These are phyloP conservation scores for Furcula furcula DNA, from an alignment of 2,888 invertebrate species.

Conservation along the genomic window DNA sequence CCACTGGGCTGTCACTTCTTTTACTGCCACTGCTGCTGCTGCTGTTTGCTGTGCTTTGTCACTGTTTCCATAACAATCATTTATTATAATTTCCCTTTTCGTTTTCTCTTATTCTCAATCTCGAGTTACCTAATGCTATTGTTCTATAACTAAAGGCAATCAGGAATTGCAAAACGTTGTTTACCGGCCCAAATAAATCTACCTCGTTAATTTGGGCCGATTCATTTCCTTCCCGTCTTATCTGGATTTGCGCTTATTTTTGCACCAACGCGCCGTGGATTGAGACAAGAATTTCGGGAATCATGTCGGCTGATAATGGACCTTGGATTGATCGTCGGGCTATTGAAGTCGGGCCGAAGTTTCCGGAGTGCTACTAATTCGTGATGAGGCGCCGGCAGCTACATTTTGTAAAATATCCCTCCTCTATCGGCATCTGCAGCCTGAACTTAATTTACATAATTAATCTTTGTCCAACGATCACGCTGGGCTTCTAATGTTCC, in stretches of 20 bases:
- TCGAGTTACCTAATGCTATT: too few species aligned
- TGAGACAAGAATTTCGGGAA: constrained; percentile 46
- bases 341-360: constrained; percentile 38
- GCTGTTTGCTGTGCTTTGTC: too few species aligned
- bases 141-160: too few species aligned
- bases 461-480: constrained; percentile 52
- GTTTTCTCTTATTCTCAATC: too few species aligned
- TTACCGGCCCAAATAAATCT: too few species aligned
- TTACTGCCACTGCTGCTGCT: too few species aligned
- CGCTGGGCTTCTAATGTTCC: constrained; percentile 42
- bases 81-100: too few species aligned
- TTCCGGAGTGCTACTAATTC: constrained; percentile 35
- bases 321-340: constrained; percentile 40
- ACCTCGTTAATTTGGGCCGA: constrained; percentile 13
- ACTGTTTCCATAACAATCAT: too few species aligned
- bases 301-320: constrained; percentile 44
- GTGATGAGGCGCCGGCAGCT: constrained; percentile 26
- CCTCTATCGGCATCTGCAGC: constrained; percentile 53
- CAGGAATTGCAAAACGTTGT: too few species aligned
- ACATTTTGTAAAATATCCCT: constrained; percentile 49
- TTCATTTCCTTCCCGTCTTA: constrained; percentile 29
- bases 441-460: constrained; percentile 63
- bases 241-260: constrained; percentile 25
- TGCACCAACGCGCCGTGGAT: constrained; percentile 39
- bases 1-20: too few species aligned